Conservation (phyloP, 2,113 vertebrate genomes). For the Megalops atlanticus region DNA sequence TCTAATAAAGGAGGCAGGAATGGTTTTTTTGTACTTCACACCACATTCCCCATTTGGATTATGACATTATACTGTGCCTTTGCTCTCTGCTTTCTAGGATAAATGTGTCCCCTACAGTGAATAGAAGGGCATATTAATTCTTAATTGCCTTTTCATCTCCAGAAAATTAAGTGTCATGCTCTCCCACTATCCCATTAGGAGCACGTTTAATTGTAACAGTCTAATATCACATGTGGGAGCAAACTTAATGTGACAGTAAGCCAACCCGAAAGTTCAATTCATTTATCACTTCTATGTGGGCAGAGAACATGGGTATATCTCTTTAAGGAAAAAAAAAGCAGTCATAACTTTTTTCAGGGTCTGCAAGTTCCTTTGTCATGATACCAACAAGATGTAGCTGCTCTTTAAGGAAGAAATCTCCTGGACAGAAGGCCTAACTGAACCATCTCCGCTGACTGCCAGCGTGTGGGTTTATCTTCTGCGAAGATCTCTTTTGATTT, state of each 20-base stretch:
- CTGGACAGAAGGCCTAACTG: no score
- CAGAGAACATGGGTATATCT: no score
- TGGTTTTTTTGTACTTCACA: not conserved
- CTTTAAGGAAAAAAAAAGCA: no score
- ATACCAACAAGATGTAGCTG: no score
- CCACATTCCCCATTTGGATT: not conserved
- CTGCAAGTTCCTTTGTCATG: no score
- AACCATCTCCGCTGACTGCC: no score
- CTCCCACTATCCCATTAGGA: not conserved
- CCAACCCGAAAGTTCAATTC: not conserved
- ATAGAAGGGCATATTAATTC: not conserved
- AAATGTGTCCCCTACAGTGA: not conserved
- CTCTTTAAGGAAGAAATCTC: not conserved
- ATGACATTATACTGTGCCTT: not conserved
- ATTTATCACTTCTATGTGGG: no score
- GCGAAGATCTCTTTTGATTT: not conserved
- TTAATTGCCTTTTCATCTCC: conserved; percentile 16
- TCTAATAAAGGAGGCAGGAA: not conserved
- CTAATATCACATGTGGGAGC: not conserved
- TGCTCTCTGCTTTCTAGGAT: conserved; percentile 1
- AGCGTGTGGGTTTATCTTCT: no score
- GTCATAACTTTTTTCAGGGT: no score
- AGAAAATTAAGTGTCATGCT: not conserved
- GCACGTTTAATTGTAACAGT: not conserved
- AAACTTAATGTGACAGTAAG: not conserved